Conservation (phyloP, 2,113 vertebrate species). For the Tiliqua scincoides region DNA sequence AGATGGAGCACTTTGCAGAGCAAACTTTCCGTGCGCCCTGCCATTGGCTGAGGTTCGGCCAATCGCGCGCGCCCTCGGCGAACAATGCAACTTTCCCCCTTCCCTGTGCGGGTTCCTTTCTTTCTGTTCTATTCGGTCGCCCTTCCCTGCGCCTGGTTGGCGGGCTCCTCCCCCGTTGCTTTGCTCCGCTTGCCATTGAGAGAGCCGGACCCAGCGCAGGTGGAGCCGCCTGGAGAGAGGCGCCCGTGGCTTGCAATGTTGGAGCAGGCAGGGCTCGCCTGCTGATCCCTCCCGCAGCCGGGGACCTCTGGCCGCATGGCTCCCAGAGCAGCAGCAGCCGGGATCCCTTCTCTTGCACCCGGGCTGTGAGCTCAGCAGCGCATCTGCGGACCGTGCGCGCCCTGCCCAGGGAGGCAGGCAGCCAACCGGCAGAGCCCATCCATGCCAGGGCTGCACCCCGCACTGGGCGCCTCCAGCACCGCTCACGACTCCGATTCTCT, state of each 20-base stretch:
- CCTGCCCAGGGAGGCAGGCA: not conserved
- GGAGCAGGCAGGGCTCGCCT: not conserved
- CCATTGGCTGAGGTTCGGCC: constrained; percentile 12
- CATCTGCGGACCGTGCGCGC: not conserved
- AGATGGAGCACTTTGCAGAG: constrained; percentile 5
- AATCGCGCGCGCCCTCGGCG: constrained; percentile 25
- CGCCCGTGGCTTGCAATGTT: not conserved
- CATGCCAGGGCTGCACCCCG: constrained; percentile 58
- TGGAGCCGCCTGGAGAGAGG: constrained; percentile 26
- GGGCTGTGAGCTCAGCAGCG: not conserved
- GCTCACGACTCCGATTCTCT: constrained; percentile 38
- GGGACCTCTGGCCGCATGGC: not conserved
- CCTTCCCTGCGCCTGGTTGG: not conserved
- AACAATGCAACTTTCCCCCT: constrained; percentile 12
- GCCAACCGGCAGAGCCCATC: constrained; percentile 8
- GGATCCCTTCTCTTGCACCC: not conserved
- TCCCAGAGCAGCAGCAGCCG: not conserved
- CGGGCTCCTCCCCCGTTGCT: constrained; percentile 38
- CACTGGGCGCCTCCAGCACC: constrained; percentile 5
- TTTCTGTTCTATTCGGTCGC: not conserved
- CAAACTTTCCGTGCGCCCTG: not conserved
- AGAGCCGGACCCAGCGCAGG: constrained; percentile 32
- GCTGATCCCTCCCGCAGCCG: not conserved
- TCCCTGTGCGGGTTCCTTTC: not conserved
- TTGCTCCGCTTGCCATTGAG: not conserved